Evolutionary conservation across 2,888 invertebrate genomes (phyloP).

Genomic region (Scelioninae gen. 2): DNA sequence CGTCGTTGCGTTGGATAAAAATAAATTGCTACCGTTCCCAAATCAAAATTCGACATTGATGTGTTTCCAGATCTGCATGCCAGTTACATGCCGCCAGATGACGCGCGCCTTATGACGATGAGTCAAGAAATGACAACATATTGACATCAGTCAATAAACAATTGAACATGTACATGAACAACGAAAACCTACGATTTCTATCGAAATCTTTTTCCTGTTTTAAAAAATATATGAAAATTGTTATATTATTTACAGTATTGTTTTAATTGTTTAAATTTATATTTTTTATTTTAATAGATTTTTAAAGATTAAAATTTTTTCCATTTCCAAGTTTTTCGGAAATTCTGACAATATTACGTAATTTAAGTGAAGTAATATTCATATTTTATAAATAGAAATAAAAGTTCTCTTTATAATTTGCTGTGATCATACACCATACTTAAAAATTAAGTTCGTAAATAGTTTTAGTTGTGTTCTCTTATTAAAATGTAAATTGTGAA

Average conservation of each 20-base stretch:
- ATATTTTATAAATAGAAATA: too few relatives aligned
- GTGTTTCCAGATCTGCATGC: constrained; percentile 73
- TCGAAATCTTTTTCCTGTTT: neutral
- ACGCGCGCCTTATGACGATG: constrained; percentile 80
- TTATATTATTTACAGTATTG: constrained; percentile 24
- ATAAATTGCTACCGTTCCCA: neutral
- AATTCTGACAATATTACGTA: too few relatives aligned
- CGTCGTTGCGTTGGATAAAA: constrained; percentile 16
- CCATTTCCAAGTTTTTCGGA: too few relatives aligned
- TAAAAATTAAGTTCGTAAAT: too few relatives aligned
- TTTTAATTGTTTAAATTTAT: constrained; percentile 5
- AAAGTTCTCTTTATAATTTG: too few relatives aligned
- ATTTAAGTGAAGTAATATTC: too few relatives aligned
- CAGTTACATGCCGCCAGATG: constrained; percentile 80
- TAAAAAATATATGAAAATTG: neutral
- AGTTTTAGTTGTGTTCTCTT: too few relatives aligned
- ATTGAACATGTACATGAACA: constrained; percentile 13
- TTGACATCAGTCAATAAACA: constrained; percentile 58
- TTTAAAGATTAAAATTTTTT: too few relatives aligned
- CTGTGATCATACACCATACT: too few relatives aligned
- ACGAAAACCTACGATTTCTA: constrained; percentile 9
- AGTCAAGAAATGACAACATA: constrained; percentile 74
- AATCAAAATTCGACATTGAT: neutral
- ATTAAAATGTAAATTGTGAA: too few relatives aligned
- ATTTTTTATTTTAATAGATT: too few relatives aligned